Percentiles rank a stretch among this genome's conserved stretches.
Evolutionary conservation across 2,797 vertebrate species (phyloP).

Genomic region (Cossypha niveicapilla): DNA sequence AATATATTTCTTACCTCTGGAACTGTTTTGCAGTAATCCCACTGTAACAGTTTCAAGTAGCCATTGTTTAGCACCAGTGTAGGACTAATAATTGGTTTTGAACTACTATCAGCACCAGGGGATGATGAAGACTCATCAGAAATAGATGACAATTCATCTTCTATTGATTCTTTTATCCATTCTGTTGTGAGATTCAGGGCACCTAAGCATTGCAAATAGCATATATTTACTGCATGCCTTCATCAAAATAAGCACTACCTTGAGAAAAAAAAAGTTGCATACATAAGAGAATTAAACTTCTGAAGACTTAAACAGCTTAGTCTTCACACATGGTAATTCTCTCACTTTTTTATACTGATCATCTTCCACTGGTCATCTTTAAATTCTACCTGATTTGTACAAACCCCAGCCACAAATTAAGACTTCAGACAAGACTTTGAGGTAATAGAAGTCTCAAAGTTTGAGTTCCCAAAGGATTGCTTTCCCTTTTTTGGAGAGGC

Average conservation of each 20-base stretch:
- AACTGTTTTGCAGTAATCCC: slow-evolving; percentile 81
- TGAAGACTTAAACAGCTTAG: background rate
- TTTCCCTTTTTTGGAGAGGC: background rate
- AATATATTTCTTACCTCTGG: slow-evolving; percentile 82
- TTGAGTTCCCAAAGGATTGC: background rate
- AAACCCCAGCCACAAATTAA: background rate
- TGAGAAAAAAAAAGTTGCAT: background rate
- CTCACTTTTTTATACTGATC: background rate
- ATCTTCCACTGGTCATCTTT: background rate
- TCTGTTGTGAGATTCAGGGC: slow-evolving; percentile 86
- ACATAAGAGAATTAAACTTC: background rate
- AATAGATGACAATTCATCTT: slow-evolving; percentile 76
- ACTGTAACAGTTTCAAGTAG: slow-evolving; percentile 84
- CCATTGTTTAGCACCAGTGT: slow-evolving; percentile 84
- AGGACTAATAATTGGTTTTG: slow-evolving; percentile 78
- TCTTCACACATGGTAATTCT: background rate
- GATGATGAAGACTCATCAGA: slow-evolving; percentile 60
- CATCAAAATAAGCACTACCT: background rate
- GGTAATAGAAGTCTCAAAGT: background rate
- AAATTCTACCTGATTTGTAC: background rate
- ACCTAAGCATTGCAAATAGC: slow-evolving; percentile 68
- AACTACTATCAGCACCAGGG: slow-evolving; percentile 64
- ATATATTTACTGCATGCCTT: background rate
- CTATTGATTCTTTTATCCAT: slow-evolving; percentile 86
- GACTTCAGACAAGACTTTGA: background rate